Evolutionary conservation across 2,797 vertebrate species (phyloP), one percentile per base, ranked within the genome.

Genomic region (Urosaurus nigricauda): DNA sequence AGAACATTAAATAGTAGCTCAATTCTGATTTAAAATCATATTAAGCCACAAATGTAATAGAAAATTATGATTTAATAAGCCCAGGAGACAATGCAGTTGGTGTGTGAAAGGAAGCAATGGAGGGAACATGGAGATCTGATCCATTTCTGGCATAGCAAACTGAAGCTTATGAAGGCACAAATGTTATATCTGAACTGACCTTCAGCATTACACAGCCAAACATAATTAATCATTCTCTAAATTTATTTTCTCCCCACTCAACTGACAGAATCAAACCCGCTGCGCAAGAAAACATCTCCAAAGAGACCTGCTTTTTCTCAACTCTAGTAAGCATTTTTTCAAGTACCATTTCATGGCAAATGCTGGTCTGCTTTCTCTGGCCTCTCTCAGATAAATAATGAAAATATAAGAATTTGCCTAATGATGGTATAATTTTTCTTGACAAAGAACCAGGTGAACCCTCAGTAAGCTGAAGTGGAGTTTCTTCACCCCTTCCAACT

Each of bases 321-420:
- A 9, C 12, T 43, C 58, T 0, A 51, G 37, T 3, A 29, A 77
- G n/a, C 58, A 40, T 12, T 87, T 88, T 0, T 32, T 29, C 21
- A 0, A 47, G 35, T 53, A 83, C 17, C 35, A 35, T 81, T 47
- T 82, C 60, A 37, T 87, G 21, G 7, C 17, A 88, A 37, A 24
- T 74, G n/a, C 35, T 74, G 43, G 32, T 80, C 58, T 85, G 43
- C 43, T 74, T 92, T 92, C 68, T 92, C 71, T 29, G 85, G 65
- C 35, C 86, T 29, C 40, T 79, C 79, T 12, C 70, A 90, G 19
- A 53, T 35, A 37, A 89, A 43, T 90, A 73, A 26, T 32, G 65
- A 79, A 87, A 75, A 68, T 40, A 24, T 86, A 75, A 89, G 75
- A 83, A 75, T 26, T 6, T 14, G 17, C 40, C 16, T 26, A 85